Evolutionary conservation across 2,888 invertebrate species (phyloP).

Genomic region (Gisinianus flammeolus): DNA sequence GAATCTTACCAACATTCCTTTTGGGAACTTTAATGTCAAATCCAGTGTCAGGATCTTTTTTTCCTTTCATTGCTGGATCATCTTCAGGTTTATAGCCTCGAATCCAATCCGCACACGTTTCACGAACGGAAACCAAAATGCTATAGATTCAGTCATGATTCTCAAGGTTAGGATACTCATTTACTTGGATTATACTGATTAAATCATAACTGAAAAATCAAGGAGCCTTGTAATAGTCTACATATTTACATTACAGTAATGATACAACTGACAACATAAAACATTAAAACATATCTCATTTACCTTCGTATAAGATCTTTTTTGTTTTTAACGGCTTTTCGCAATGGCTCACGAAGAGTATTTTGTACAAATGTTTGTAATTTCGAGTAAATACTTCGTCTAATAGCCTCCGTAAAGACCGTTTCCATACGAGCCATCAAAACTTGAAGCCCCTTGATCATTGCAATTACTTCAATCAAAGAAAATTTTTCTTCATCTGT

Average conservation of each 20-base stretch:
- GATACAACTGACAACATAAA: no score
- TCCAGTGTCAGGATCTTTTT: slow-evolving; percentile 90
- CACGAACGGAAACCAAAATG: slow-evolving; percentile 94
- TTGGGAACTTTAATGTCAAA: slow-evolving; percentile 91
- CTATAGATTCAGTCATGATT: no score
- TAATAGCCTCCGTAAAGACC: slow-evolving; percentile 88
- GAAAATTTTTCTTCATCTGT: slow-evolving; percentile 97
- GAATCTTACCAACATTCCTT: slow-evolving; percentile 82
- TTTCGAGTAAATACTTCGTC: slow-evolving; percentile 92
- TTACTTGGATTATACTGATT: no score
- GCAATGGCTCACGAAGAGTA: slow-evolving; percentile 83
- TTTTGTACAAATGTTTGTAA: slow-evolving; percentile 96
- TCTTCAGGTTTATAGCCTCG: slow-evolving; percentile 85
- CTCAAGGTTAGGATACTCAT: no score
- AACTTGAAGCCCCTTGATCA: slow-evolving; percentile 98
- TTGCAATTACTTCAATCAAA: slow-evolving; percentile 96
- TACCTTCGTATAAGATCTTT: slow-evolving; percentile 88
- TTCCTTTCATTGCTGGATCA: slow-evolving; percentile 89
- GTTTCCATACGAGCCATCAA: slow-evolving; percentile 97
- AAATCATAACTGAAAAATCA: no score
- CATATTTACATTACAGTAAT: no score
- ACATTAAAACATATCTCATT: no score
- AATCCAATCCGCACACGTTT: slow-evolving; percentile 97
- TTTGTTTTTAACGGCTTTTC: slow-evolving; percentile 97
- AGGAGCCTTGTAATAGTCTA: no score